A percentile compares a stretch with the other conserved stretches of the same genome.
phyloP scores from a whole-genome alignment of 2,888 invertebrate species.

The Meteorus cinctellus region DNA sequence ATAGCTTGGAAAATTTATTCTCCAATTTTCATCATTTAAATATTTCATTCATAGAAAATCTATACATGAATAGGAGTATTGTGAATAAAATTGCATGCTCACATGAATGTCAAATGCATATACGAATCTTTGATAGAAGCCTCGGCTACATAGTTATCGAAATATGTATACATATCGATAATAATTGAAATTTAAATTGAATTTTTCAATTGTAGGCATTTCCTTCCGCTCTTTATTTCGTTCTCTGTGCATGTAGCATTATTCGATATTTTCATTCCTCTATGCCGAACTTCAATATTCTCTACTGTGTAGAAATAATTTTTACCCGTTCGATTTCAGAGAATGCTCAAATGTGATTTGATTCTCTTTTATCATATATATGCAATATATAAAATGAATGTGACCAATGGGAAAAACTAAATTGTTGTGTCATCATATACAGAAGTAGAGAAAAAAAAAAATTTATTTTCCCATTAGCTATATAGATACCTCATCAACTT shows the following conservation, averaged over 20 bases:
- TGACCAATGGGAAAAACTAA: too few relatives aligned
- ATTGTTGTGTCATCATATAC: too few relatives aligned
- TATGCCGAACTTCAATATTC: too few relatives aligned
- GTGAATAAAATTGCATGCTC: neutral
- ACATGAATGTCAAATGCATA: neutral
- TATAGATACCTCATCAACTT: neutral
- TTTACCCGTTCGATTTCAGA: too few relatives aligned
- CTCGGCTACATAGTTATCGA: neutral
- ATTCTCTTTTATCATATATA: neutral
- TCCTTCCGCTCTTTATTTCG: neutral
- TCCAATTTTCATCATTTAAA: too few relatives aligned
- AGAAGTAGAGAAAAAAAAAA: too few relatives aligned
- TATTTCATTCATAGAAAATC: too few relatives aligned
- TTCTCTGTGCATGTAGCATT: neutral
- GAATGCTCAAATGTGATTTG: too few relatives aligned
- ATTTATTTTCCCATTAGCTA: neutral
- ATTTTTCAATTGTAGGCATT: constrained; percentile 8
- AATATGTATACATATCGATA: neutral
- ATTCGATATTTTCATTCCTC: too few relatives aligned
- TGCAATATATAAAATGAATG: neutral
- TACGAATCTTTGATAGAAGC: neutral
- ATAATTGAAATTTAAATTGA: constrained; percentile 14
- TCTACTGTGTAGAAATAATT: too few relatives aligned
- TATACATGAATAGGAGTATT: too few relatives aligned
- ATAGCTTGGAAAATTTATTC: too few relatives aligned